Base-by-base conservation (phyloP, 1,140 invertebrate species). In the Psilanteris sp. region DNA sequence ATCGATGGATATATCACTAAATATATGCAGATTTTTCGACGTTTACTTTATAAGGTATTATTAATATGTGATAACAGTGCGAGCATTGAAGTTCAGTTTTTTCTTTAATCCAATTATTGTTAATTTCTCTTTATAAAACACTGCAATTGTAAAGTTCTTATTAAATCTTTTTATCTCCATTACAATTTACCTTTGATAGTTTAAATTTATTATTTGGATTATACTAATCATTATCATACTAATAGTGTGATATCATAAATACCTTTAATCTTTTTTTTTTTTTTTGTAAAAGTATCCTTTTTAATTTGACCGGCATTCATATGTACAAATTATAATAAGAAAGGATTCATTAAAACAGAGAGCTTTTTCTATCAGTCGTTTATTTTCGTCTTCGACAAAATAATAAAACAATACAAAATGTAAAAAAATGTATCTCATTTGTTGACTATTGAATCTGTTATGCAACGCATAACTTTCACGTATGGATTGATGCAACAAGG, bases 31-130 rank as follows among this genome's bases (percentile, higher is more conserved):
- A n/a, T 22, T 62, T 52, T 70, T 76, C 59, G 54, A 64, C 34
- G 31, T 71, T 71, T 64, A 71, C 54, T 67, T 77, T 71, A 9
- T 71, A 72, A 61, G 59, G 61, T 67, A 71, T 77, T 77, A 71
- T 52, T 61, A n/a, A n/a, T 61, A 70, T 77, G 74, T 72, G 66
- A 77, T 71, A 77, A 48, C 4, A 46, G 10, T 59, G 66, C 46
- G 46, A 61, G 54, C 32, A 24, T 55, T 55, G n/a, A n/a, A n/a
- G n/a, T n/a, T n/a, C n/a, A n/a, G n/a, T 34, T 34, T 31, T 8
- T 16, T 24, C 9, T 31, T 31, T 22, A 18, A 31, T 29, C 11
- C 24, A 24, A 24, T 8, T 41, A 13, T 41, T 2, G 18, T 43
- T n/a, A n/a, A n/a, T 22, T 64, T 52, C 14, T 15, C 18, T 67